Base-by-base conservation (phyloP, 2,797 vertebrate genomes). In the Schizopygopsis malacanthus region DNA sequence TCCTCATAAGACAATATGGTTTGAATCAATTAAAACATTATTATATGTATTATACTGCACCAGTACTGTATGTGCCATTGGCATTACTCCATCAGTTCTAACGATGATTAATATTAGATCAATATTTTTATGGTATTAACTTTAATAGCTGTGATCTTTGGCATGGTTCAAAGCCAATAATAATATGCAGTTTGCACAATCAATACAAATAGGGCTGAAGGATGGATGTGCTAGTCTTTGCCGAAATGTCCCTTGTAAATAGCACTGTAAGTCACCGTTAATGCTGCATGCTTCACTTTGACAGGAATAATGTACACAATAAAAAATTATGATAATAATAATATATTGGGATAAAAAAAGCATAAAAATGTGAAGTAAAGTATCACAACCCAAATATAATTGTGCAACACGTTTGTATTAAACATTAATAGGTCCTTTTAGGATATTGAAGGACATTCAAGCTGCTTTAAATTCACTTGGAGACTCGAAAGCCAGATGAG, bases 91-190 rank as follows among this genome's bases (percentile, higher is more conserved):
- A 82, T 81, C 72, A 43, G n/a, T 39, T 81, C 45, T 59, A 72
- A 82, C 4, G 3, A 39, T 6, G 37, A 47, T 79, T 79, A 63
- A 45, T 12, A 65, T 79, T 79, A 65, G 78, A 65, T 47, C 72
- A 79, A 61, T 61, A 83, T 70, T 83, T 50, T 43, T 22, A 45
- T 41, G 54, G 65, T 59, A 28, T 71, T 70, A 45, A 63, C 47
- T 71, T 59, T 79, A 71, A 79, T 70, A 84, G 50, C 75, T 78
- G 65, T 83, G 82, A 87, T 87, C 67, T 84, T 72, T 88, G 73
- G 80, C 87, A 79, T 85, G 79, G 91, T 87, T 83, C 90, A 90
- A 89, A 91, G 91, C 91, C 92, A 92, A 91, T 92, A 92, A 93
- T 90, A 95, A 94, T 88, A 94, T 91, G 84, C 87, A 85, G 82